These are phyloP conservation scores for Hymenochirus boettgeri DNA, from an alignment of 2,113 vertebrate genomes.

Conservation along the genomic window DNA sequence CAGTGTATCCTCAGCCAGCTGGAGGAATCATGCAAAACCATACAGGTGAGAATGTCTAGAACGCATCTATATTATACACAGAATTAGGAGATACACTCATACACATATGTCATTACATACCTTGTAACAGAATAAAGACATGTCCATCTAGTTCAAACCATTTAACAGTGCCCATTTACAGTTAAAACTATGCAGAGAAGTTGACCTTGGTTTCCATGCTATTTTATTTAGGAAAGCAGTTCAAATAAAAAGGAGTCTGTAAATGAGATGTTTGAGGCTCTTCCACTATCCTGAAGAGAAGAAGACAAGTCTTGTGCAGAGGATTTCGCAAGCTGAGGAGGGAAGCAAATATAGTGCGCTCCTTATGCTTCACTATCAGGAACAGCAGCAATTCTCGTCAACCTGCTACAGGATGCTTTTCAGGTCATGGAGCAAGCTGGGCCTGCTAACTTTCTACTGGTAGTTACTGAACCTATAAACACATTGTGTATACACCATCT, in stretches of 20 bases:
- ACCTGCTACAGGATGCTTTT: slow-evolving; percentile 81
- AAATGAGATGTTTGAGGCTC: slow-evolving; percentile 75
- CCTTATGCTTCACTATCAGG: slow-evolving; percentile 77
- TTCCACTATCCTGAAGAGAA: slow-evolving; percentile 81
- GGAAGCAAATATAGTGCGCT: slow-evolving; percentile 74
- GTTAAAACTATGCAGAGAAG: no score
- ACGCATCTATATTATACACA: neutral
- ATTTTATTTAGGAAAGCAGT: slow-evolving; percentile 71
- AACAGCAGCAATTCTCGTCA: slow-evolving; percentile 78
- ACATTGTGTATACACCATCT: no score
- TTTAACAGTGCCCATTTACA: no score
- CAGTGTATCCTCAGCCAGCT: slow-evolving; percentile 73
- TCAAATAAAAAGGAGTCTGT: slow-evolving; percentile 75
- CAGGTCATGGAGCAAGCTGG: slow-evolving; percentile 82
- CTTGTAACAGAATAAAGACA: no score
- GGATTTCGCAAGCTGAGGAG: slow-evolving; percentile 75
- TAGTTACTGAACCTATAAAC: slow-evolving; percentile 62
- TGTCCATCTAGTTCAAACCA: no score
- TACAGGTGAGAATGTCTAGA: slow-evolving; percentile 57
- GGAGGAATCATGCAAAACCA: slow-evolving; percentile 64
- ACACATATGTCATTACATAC: no score
- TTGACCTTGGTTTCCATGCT: slow-evolving; percentile 13
- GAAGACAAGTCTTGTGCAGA: slow-evolving; percentile 74
- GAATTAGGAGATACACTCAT: no score
- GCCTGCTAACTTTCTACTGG: slow-evolving; percentile 78